phyloP scores from a whole-genome alignment of 2,113 vertebrate species.

The Salvator merianae region DNA sequence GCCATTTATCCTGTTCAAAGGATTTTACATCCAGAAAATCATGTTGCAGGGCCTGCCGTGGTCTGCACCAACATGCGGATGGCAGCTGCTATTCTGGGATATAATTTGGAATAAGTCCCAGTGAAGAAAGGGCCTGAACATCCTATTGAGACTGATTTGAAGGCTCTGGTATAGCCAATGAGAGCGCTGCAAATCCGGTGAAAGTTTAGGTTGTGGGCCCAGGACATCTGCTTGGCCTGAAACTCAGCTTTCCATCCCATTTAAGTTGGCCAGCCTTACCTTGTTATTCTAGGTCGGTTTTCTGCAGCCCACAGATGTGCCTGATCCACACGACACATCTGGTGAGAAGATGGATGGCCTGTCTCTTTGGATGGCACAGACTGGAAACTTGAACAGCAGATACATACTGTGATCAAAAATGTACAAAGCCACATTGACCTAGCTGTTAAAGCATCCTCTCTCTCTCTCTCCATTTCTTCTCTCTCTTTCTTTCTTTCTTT shows the following conservation, averaged over 20 bases:
- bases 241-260: not conserved
- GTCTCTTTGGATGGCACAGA: not conserved
- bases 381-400: not conserved
- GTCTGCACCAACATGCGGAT: too few species aligned
- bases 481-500: too few species aligned
- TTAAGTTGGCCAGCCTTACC: not conserved
- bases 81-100: too few species aligned
- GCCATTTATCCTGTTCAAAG: too few species aligned
- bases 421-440: not conserved
- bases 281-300: not conserved
- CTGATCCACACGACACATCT: not conserved
- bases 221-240: not conserved
- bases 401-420: too few species aligned
- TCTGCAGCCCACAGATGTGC: too few species aligned
- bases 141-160: not conserved
- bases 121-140: too few species aligned
- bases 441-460: too few species aligned
- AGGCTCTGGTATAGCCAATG: not conserved
- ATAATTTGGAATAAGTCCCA: too few species aligned
- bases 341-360: not conserved
- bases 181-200: not conserved
- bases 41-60: too few species aligned
- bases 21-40: too few species aligned
- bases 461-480: too few species aligned
- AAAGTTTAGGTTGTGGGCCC: not conserved